These are phyloP conservation scores for Phaenicophaeus curvirostris DNA, from an alignment of 2,797 vertebrate genomes.

Conservation along the genomic window DNA sequence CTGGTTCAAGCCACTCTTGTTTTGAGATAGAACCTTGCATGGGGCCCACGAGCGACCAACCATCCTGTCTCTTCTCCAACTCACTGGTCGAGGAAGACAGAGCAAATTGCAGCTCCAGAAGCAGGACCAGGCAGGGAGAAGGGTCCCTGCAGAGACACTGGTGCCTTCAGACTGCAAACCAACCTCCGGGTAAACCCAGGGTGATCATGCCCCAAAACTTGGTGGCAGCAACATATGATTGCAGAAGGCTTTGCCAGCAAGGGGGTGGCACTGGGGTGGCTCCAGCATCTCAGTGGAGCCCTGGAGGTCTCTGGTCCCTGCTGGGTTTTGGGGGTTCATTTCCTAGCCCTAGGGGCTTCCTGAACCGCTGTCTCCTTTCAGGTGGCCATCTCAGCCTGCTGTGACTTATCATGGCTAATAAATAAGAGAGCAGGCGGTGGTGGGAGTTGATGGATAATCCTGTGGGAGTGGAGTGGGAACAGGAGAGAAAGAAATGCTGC, in stretches of 20 bases:
- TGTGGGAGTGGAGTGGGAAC: accelerated
- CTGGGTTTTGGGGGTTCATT: not conserved
- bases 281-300: not conserved
- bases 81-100: not conserved
- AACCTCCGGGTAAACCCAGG: not conserved
- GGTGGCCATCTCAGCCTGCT: accelerated
- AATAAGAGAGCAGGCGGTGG: accelerated
- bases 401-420: not conserved
- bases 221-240: accelerated
- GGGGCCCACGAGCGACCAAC: not conserved
- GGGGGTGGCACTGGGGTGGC: not conserved
- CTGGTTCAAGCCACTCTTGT: not conserved
- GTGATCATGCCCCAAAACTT: accelerated
- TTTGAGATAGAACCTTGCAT: not conserved
- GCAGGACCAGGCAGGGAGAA: not conserved
- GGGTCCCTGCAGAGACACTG: not conserved
- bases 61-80: not conserved
- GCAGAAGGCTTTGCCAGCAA: not conserved
- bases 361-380: not conserved
- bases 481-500: not conserved
- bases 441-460: not conserved
- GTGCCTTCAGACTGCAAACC: not conserved
- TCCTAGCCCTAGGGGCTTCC: not conserved
- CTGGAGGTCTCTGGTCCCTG: not conserved
- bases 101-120: not conserved